Evolutionary conservation across 2,888 invertebrate species (phyloP).

Genomic region (Dolichopus griseipennis): DNA sequence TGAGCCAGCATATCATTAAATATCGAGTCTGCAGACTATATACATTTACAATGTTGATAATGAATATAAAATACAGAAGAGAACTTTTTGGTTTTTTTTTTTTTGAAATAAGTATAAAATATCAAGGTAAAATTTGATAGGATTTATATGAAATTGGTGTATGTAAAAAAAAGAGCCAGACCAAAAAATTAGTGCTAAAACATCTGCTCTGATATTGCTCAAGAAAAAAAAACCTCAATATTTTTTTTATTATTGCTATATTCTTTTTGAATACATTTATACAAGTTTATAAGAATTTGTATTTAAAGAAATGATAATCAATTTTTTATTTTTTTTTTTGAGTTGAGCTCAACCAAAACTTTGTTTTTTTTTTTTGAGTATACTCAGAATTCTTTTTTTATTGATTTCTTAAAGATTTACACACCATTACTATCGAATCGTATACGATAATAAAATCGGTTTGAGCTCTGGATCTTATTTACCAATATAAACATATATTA

Average conservation of each 20-base stretch:
- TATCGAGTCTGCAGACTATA: too few species aligned
- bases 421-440: too few species aligned
- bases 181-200: neutral
- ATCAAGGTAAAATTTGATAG: neutral
- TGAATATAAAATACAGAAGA: too few species aligned
- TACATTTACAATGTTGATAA: too few species aligned
- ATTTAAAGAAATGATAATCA: neutral
- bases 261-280: neutral
- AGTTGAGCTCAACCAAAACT: neutral
- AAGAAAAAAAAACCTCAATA: neutral
- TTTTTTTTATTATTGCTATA: neutral
- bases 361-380: neutral
- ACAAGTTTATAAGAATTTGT: neutral
- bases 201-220: neutral
- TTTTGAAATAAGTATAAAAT: neutral
- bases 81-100: neutral
- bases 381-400: neutral
- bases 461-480: neutral
- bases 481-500: neutral
- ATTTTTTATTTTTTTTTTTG: too few species aligned
- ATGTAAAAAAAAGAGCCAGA: neutral
- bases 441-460: neutral
- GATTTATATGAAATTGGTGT: neutral
- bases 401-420: neutral
- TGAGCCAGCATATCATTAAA: too few species aligned